Evolutionary conservation across 1,140 invertebrate genomes (phyloP), one percentile per base, ranked within the genome.

Genomic region (Nasonia vitripennis): DNA sequence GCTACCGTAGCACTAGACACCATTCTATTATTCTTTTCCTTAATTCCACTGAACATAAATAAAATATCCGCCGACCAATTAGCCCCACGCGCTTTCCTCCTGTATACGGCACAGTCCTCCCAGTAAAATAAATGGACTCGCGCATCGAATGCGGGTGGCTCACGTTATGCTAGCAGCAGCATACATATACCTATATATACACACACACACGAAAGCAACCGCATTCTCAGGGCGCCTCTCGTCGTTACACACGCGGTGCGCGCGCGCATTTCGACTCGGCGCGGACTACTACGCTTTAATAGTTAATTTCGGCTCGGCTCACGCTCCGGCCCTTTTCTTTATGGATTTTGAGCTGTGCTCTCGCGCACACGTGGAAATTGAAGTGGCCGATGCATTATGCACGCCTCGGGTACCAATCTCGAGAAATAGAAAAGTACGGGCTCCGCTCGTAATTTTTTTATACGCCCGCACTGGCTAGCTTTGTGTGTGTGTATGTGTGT

Each of bases 351-450:
- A 84, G 34, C 48, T 48, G 27, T 11, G 41, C 41, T 2, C 12
- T 37, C 48, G 6, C 73, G 27, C 73, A 48, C 6, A 17, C 27
- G 23, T 62, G 48, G 71, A 84, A 84, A 84, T 84, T 84, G 82
- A 87, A 84, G 70, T 80, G 62, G 23, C 62, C 45, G 12, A 84
- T 84, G 62, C 45, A 84, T 87, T 87, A 84, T 84, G 79, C 68
- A 84, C 1, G 48, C 20, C 27, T 7, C 20, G 48, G 2, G 71
- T 23, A 55, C 67, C 55, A 86, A 80, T 74, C 62, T 70, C 48
- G 37, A 85, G 71, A 51, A 67, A 80, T 75, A 74, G 55, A 74
- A 67, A 68, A 80, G 23, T 80, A 79, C 27, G 3, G 23, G 11
- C 20, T n/a, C 34, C 3, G 31, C 14, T 31, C 27, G 48, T 73